These are phyloP conservation scores for Hesperophylax magnus DNA, from an alignment of 1,140 invertebrate genomes.

Conservation along the genomic window DNA sequence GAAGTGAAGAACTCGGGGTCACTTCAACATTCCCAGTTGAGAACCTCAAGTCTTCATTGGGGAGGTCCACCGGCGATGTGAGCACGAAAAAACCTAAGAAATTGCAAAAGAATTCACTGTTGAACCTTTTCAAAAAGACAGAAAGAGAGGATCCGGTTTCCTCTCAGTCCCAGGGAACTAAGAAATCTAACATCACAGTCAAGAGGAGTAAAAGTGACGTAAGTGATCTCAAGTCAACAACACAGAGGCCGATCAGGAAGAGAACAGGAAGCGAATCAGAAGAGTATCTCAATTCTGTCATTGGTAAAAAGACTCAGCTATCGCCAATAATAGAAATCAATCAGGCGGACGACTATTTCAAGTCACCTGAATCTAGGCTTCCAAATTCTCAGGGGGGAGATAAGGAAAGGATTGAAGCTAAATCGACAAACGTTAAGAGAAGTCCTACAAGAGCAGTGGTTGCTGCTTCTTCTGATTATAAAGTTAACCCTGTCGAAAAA, in stretches of 20 bases:
- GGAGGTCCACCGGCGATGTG: conserved; percentile 72
- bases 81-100: conserved; percentile 64
- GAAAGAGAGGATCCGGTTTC: conserved; percentile 65
- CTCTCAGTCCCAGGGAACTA: conserved; percentile 58
- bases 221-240: conserved; percentile 70
- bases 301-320: conserved; percentile 76
- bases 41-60: conserved; percentile 57
- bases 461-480: conserved; percentile 64
- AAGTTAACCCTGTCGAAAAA: conserved; percentile 69
- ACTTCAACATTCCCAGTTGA: conserved; percentile 53
- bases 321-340: conserved; percentile 83
- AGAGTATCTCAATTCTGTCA: conserved; percentile 69
- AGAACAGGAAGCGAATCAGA: conserved; percentile 70
- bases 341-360: conserved; percentile 78
- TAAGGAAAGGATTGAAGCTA: too few relatives aligned
- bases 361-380: conserved; percentile 58
- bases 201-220: conserved; percentile 81
- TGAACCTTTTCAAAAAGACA: conserved; percentile 73
- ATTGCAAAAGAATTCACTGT: conserved; percentile 68
- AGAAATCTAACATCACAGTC: conserved; percentile 65
- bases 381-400: not conserved
- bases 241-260: conserved; percentile 64
- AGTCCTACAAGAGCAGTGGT: conserved; percentile 59
- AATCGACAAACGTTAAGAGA: too few relatives aligned
- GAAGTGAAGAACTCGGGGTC: conserved; percentile 62